Percentiles rank a stretch among this genome's conserved stretches.
Conservation (phyloP, 2,113 vertebrate species). For the Boulengerochromis microlepis region DNA sequence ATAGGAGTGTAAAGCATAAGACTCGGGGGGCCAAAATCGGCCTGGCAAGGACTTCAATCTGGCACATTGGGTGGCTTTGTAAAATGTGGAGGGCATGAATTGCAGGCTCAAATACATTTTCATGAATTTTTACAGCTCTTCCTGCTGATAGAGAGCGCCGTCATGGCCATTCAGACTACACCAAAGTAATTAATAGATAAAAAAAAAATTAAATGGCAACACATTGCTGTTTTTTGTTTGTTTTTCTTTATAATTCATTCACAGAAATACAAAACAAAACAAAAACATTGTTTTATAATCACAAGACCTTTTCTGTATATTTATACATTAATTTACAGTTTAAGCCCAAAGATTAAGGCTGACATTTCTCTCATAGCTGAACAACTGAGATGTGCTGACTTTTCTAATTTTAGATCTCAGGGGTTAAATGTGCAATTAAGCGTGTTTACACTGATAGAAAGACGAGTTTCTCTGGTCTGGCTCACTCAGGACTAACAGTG, state of each 20-base stretch:
- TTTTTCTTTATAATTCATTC: not conserved
- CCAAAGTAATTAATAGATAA: not conserved
- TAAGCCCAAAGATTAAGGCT: not conserved
- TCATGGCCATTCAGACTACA: not conserved
- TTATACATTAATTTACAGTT: not conserved
- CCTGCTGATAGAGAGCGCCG: fast-evolving
- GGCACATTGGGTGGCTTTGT: not conserved
- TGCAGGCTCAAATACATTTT: not conserved
- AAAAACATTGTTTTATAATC: not conserved
- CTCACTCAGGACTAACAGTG: not conserved
- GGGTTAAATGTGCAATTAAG: not conserved
- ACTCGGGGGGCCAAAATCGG: fast-evolving
- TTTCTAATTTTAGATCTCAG: not conserved
- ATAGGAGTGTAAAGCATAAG: not conserved
- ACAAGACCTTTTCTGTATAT: not conserved
- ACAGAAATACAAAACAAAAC: not conserved
- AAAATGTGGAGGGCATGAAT: not conserved
- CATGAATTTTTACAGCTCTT: fast-evolving
- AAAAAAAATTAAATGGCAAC: not conserved
- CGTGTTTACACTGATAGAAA: not conserved
- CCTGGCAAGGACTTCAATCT: not conserved
- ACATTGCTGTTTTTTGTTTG: not conserved
- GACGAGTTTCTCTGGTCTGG: not conserved
- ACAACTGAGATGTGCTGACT: not conserved
- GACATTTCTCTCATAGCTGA: not conserved